phyloP scores from a whole-genome alignment of 2,888 invertebrate genomes.

The Dermolepida albohirtum region DNA sequence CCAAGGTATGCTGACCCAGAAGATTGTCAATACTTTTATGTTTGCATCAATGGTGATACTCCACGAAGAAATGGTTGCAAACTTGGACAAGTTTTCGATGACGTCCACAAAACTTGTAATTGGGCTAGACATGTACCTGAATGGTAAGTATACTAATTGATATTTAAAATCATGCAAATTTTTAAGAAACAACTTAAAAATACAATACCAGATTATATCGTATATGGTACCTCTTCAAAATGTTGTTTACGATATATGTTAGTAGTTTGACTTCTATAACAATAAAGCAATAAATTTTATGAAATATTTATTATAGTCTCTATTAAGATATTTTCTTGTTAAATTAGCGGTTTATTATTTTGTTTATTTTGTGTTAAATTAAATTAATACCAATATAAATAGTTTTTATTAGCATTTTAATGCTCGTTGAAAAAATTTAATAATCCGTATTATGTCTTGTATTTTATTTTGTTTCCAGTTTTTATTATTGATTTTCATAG shows the following conservation, averaged over 20 bases:
- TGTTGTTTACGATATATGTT: background rate
- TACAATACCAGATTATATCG: background rate
- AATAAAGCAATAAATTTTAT: no score
- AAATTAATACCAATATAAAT: no score
- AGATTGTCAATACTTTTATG: conserved; percentile 92
- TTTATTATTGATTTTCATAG: no score
- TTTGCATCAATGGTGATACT: conserved; percentile 88
- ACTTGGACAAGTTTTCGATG: conserved; percentile 90
- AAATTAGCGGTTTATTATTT: background rate
- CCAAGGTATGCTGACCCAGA: conserved; percentile 89
- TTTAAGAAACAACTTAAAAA: background rate
- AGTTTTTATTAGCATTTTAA: no score
- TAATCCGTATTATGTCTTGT: no score
- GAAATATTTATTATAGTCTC: no score
- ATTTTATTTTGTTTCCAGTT: no score
- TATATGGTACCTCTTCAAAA: background rate
- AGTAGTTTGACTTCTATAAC: no score
- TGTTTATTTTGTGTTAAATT: no score
- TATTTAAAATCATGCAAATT: no score
- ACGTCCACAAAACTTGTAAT: conserved; percentile 81
- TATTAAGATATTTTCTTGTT: background rate
- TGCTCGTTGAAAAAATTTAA: no score
- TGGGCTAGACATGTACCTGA: conserved; percentile 90
- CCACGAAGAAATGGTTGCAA: conserved; percentile 90
- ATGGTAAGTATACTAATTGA: conserved; percentile 73